Percentiles rank a stretch among this genome's conserved stretches.
Evolutionary conservation across 2,888 invertebrate species (phyloP).

Genomic region (Pyrocoelia pectoralis): DNA sequence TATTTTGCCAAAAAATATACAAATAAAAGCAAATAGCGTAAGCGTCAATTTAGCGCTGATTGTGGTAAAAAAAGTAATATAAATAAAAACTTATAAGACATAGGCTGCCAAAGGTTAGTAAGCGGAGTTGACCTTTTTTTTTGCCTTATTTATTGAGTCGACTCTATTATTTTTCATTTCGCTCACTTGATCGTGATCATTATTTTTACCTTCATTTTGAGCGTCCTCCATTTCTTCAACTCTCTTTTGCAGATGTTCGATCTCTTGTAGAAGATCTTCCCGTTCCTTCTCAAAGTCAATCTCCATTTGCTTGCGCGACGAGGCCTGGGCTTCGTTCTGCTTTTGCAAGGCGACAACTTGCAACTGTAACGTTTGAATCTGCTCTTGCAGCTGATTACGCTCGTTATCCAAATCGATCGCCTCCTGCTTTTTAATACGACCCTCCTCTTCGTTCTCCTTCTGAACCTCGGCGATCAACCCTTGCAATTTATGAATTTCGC

Average conservation of each 20-base stretch:
- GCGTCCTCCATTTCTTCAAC: background rate
- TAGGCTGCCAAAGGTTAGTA: background rate
- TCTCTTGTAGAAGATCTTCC: background rate
- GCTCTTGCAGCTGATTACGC: slow-evolving; percentile 18
- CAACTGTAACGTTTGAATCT: slow-evolving; percentile 13
- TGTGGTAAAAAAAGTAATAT: background rate
- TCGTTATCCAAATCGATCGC: slow-evolving; percentile 21
- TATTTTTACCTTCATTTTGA: background rate
- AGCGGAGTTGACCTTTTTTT: background rate
- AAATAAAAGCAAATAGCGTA: background rate
- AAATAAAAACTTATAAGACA: background rate
- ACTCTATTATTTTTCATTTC: background rate
- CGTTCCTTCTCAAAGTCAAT: background rate
- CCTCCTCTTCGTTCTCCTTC: background rate
- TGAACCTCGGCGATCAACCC: background rate
- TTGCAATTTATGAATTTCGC: background rate
- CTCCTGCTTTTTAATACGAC: slow-evolving; percentile 8
- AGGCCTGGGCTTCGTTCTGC: background rate
- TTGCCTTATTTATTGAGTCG: too few species aligned
- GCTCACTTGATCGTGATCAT: background rate
- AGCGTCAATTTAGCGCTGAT: background rate
- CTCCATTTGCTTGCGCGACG: background rate
- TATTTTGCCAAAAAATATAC: too few species aligned
- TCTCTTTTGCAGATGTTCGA: background rate
- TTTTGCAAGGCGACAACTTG: slow-evolving; percentile 8